phyloP scores from a whole-genome alignment of 1,140 invertebrate genomes.

The Heliconius hermathena region DNA sequence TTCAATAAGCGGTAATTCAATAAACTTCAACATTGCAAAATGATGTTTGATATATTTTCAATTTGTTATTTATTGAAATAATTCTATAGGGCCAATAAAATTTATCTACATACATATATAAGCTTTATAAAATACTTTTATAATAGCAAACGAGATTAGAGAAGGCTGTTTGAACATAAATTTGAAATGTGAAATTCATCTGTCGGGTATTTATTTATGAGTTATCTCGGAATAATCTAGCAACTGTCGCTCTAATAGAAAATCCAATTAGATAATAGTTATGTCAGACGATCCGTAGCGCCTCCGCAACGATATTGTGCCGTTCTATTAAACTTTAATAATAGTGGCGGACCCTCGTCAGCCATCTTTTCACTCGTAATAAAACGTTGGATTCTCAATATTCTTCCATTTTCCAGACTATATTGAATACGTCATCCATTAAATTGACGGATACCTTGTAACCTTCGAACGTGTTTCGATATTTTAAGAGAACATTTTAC shows the following conservation, averaged over 20 bases:
- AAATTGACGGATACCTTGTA: slow-evolving; percentile 18
- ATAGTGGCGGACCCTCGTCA: slow-evolving; percentile 45
- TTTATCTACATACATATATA: background rate
- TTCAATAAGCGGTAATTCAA: background rate
- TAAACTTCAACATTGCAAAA: slow-evolving; percentile 3
- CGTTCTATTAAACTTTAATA: slow-evolving; percentile 46
- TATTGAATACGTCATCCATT: slow-evolving; percentile 32
- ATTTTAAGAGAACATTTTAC: background rate
- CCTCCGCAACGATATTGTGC: slow-evolving; percentile 30
- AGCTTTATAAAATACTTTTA: background rate
- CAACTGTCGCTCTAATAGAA: slow-evolving; percentile 12
- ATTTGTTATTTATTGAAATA: slow-evolving; percentile 13
- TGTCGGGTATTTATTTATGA: slow-evolving; percentile 18
- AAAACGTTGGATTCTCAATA: slow-evolving; percentile 23
- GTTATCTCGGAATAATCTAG: background rate
- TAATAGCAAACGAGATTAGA: slow-evolving; percentile 11
- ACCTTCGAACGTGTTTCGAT: background rate
- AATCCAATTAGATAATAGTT: slow-evolving; percentile 38
- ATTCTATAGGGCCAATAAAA: slow-evolving; percentile 3
- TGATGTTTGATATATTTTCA: background rate
- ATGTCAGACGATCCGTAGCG: slow-evolving; percentile 27
- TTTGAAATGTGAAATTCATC: slow-evolving; percentile 6
- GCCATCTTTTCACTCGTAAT: slow-evolving; percentile 34
- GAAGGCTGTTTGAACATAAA: slow-evolving; percentile 6
- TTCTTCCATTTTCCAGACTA: slow-evolving; percentile 32